Evolutionary conservation across 2,888 invertebrate species (phyloP).

Genomic region (Ptycholaimellus sp.): DNA sequence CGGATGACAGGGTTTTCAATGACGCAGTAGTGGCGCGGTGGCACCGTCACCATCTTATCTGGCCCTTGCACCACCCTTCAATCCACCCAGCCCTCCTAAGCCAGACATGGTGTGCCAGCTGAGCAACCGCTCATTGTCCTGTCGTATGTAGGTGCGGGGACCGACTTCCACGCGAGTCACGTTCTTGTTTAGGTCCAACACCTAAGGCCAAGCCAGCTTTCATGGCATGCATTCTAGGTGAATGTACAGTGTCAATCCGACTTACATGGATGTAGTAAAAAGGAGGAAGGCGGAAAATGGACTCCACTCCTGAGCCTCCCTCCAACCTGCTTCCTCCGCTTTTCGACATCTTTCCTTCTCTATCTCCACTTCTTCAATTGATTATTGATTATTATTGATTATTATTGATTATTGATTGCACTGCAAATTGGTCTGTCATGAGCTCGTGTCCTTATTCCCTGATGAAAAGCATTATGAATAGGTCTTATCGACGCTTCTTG

Average conservation of each 20-base stretch:
- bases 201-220: background rate
- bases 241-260: slow-evolving; percentile 26
- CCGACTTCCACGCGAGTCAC: slow-evolving; percentile 31
- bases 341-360: too few relatives aligned
- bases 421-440: too few relatives aligned
- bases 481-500: too few relatives aligned
- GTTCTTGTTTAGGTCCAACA: slow-evolving; percentile 22
- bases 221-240: background rate
- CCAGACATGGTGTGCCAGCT: background rate
- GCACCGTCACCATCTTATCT: slow-evolving; percentile 31
- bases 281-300: slow-evolving; percentile 28
- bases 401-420: too few relatives aligned
- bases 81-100: background rate
- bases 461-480: too few relatives aligned
- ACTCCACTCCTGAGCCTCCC: too few relatives aligned
- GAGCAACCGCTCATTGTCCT: slow-evolving; percentile 32
- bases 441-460: too few relatives aligned
- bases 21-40: slow-evolving; percentile 32
- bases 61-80: slow-evolving; percentile 29
- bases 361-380: too few relatives aligned
- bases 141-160: slow-evolving; percentile 32
- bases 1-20: slow-evolving; percentile 30
- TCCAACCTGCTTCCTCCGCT: too few relatives aligned
- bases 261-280: slow-evolving; percentile 32
- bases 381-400: too few relatives aligned